Percentiles rank a stretch among this genome's conserved stretches.
These are phyloP conservation scores for Deladenus siricidicola DNA, from an alignment of 2,888 invertebrate genomes.

Conservation along the genomic window DNA sequence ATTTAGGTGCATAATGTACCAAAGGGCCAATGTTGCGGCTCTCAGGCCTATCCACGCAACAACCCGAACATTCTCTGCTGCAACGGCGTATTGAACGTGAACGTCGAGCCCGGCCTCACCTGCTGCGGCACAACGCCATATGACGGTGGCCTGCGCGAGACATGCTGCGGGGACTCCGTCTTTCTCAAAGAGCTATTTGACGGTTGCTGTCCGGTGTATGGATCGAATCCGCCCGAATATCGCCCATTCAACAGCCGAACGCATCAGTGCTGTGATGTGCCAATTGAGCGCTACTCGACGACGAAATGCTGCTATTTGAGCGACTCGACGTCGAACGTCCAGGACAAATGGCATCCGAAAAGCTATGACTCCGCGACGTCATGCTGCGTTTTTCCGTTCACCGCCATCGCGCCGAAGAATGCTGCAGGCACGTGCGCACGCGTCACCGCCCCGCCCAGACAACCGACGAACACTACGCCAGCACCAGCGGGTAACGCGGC, in stretches of 20 bases:
- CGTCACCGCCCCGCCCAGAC: neutral
- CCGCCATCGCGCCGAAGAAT: slow-evolving; percentile 27
- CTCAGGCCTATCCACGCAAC: slow-evolving; percentile 37
- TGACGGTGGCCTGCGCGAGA: slow-evolving; percentile 43
- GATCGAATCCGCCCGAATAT: slow-evolving; percentile 8
- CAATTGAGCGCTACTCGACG: slow-evolving; percentile 31
- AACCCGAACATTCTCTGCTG: slow-evolving; percentile 40
- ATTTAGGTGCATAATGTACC: slow-evolving; percentile 48
- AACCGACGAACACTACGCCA: neutral
- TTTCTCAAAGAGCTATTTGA: slow-evolving; percentile 34
- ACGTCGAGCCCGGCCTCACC: slow-evolving; percentile 29
- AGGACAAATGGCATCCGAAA: slow-evolving; percentile 10
- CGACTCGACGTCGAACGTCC: slow-evolving; percentile 15
- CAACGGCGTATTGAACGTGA: slow-evolving; percentile 34
- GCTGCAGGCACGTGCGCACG: slow-evolving; percentile 13
- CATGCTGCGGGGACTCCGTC: slow-evolving; percentile 41
- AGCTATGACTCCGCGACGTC: slow-evolving; percentile 38
- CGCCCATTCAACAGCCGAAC: slow-evolving; percentile 32
- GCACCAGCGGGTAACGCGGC: neutral
- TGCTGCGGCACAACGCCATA: slow-evolving; percentile 45
- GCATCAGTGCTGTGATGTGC: slow-evolving; percentile 47
- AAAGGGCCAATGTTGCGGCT: slow-evolving; percentile 48
- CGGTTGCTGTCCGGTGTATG: slow-evolving; percentile 29
- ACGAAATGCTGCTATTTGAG: slow-evolving; percentile 46
- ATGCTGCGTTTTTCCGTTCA: slow-evolving; percentile 48